Base-by-base conservation (phyloP, 1,140 invertebrate species). In the Drosophila lowei region DNA sequence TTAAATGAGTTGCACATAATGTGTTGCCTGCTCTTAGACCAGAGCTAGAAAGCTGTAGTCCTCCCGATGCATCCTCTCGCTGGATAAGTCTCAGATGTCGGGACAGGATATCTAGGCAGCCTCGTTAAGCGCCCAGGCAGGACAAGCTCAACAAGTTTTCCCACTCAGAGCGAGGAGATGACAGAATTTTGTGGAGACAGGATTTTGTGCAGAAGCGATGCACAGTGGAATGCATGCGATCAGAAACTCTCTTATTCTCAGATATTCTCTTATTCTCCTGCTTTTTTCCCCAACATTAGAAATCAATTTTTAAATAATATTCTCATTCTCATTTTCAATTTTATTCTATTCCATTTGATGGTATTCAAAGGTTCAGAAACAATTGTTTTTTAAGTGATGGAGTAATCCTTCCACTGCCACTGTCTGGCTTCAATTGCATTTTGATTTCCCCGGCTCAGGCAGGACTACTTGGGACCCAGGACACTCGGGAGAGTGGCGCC, bases 1-100 rank as follows among this genome's bases (percentile, higher is more conserved):
- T 85, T 85, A 86, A 85, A 85, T 86, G 80, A 81, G 83, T 74
- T 68, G 80, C 72, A 63, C 65, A 59, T 77, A 81, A 77, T 77
- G 65, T 64, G 74, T 50, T 47, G 68, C 58, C 46, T 47, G 68
- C 61, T 60, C 43, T 59, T 49, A 71, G 66, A 38, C 2, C 11
- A 13, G 21, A 59, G 60, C 48, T 49, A 53, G 59, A 41, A 47
- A 60, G 55, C 23, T 52, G 50, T 21, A n/a, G n/a, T 42, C 18
- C 23, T 18, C 15, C 6, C 11, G 30, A 48, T 6, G 8, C 13
- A n/a, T 16, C 25, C 30, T 3, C 46, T 41, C 41, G 6, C 43
- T 21, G 77, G 66, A 74, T 77, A 54, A 49, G 75, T 48, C 59
- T 25, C 58, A 47, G 47, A 23, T 54, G n/a, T 23, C 38, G 41